Conservation (phyloP, 2,797 vertebrate genomes). For the Amphiprion clarkii region DNA sequence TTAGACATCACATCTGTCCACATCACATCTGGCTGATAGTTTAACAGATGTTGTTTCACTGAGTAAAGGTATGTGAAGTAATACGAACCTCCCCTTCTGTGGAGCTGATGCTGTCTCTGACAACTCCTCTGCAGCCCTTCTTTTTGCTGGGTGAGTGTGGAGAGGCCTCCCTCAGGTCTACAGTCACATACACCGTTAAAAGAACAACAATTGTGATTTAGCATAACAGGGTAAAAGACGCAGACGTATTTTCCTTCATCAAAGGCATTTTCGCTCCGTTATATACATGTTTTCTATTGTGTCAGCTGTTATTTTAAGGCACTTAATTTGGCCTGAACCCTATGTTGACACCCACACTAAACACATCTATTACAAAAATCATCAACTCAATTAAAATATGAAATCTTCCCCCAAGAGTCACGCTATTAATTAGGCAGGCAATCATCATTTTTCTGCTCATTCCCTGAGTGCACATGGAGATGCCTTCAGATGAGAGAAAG, state of each 20-base stretch:
- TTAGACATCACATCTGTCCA: slow-evolving; percentile 12
- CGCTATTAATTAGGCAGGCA: slow-evolving; percentile 32
- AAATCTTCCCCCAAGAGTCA: slow-evolving; percentile 25
- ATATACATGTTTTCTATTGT: neutral
- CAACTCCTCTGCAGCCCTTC: slow-evolving; percentile 79
- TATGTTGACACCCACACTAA: slow-evolving; percentile 2
- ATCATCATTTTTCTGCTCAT: slow-evolving; percentile 18
- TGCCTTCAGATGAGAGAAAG: slow-evolving; percentile 33
- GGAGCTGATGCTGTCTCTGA: slow-evolving; percentile 88
- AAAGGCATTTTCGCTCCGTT: neutral
- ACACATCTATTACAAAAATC: slow-evolving; percentile 24
- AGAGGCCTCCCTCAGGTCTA: slow-evolving; percentile 82
- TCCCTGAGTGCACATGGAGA: slow-evolving; percentile 19
- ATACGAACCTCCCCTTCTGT: slow-evolving; percentile 89
- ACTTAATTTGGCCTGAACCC: neutral
- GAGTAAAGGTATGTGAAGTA: slow-evolving; percentile 45
- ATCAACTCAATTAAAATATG: slow-evolving; percentile 21
- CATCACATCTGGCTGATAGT: slow-evolving; percentile 22
- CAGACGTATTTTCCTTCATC: neutral
- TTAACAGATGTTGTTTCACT: slow-evolving; percentile 20
- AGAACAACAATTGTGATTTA: neutral
- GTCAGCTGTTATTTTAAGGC: neutral
- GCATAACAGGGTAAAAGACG: neutral
- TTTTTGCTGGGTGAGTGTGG: slow-evolving; percentile 80
- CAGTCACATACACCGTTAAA: slow-evolving; percentile 31